Percentiles rank a stretch among this genome's conserved stretches.
phyloP scores from a whole-genome alignment of 1,140 invertebrate genomes.

The Caenorhabditis briggsae region DNA sequence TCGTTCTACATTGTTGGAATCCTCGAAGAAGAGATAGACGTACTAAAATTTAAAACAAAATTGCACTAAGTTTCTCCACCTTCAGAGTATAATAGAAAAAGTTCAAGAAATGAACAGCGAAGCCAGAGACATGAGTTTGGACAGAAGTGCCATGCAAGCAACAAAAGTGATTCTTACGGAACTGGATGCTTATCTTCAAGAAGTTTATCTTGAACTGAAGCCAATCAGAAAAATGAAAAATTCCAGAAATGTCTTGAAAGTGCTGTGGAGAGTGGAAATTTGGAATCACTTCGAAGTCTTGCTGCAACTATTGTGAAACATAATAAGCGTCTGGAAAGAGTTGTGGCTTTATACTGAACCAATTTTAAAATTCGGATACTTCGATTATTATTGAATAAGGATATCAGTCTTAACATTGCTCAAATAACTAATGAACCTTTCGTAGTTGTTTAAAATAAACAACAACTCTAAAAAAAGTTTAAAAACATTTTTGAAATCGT shows the following conservation, averaged over 20 bases:
- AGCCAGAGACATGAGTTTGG: slow-evolving; percentile 30
- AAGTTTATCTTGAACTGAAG: background rate
- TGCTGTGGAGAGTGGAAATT: slow-evolving; percentile 31
- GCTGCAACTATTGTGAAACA: slow-evolving; percentile 35
- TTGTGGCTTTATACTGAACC: slow-evolving; percentile 8
- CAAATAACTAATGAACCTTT: no score
- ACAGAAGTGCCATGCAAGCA: slow-evolving; percentile 37
- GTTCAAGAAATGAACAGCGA: slow-evolving; percentile 28
- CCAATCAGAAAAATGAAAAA: background rate
- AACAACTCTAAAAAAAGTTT: no score
- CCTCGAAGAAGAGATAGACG: slow-evolving; percentile 31
- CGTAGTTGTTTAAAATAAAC: no score
- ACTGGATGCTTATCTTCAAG: slow-evolving; percentile 32
- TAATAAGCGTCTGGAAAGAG: slow-evolving; percentile 29
- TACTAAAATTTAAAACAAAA: background rate
- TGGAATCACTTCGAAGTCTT: slow-evolving; percentile 33
- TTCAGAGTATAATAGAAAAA: slow-evolving; percentile 43
- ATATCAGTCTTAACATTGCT: no score
- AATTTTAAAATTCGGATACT: no score
- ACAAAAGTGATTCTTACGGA: slow-evolving; percentile 22
- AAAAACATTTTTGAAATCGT: no score
- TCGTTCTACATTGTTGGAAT: slow-evolving; percentile 45
- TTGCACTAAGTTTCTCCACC: background rate
- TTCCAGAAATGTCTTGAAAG: slow-evolving; percentile 34
- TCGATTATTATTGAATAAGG: no score